Evolutionary conservation across 2,888 invertebrate species (phyloP), one percentile per base, ranked within the genome.

Genomic region (Amblyteles armatorius): DNA sequence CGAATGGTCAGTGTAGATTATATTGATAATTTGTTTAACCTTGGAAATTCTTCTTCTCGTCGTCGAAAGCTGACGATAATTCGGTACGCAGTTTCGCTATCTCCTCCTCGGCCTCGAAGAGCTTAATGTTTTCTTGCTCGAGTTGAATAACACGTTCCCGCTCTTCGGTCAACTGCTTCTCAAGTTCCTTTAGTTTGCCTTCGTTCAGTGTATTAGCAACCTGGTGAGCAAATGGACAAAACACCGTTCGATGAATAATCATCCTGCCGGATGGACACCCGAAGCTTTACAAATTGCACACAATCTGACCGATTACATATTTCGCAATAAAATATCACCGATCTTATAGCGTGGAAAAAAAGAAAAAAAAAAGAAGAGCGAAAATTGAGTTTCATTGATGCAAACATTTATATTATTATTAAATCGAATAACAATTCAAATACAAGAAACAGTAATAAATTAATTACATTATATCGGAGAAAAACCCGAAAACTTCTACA

Each of bases 91-190:
- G 95, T 90, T 95, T 95, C 0, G 96, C 95, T 87, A 96, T 94
- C 84, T 95, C 95, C 90, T 97, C 96, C 82, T 96, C 95, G 63
- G 96, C 94, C 93, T 96, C 96, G n/a, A 96, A 96, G 50, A 88
- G 94, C 94, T 91, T 95, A 93, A 94, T 95, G 92, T 89, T 95
- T 93, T 95, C 96, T 83, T 91, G 91, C 90, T 95, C 95, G 3
- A 95, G 90, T 71, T 92, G 93, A 88, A 95, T 94, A 2, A 94
- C 91, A 84, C 94, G 94, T 80, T 94, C 93, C 73, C 94, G 93
- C 90, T 95, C 95, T 79, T 93, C 93, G 11, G 91, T 89, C 44
- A 95, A 89, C 82, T 93, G 90, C 79, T 93, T 92, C 89, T 95
- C 94, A 60, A 95, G 91, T 87, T 95, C 94, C 87, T 94, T 93